phyloP scores from a whole-genome alignment of 1,140 invertebrate genomes.

The Euborellia annulipes region DNA sequence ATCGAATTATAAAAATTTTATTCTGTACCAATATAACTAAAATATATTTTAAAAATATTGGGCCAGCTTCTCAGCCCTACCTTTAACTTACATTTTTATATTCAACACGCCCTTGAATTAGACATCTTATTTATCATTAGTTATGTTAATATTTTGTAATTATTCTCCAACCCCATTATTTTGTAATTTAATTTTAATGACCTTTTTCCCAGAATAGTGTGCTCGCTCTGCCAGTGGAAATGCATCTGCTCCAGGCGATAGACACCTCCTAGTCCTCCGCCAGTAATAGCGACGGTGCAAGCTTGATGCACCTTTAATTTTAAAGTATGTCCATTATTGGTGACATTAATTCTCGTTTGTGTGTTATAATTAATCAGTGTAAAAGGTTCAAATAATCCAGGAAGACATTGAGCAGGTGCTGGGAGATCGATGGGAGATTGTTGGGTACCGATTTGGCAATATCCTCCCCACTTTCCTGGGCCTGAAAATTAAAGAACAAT shows the following conservation, averaged over 20 bases:
- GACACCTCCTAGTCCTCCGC: constrained; percentile 32
- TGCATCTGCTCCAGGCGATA: constrained; percentile 53
- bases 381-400: constrained; percentile 9
- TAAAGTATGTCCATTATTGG: constrained; percentile 16
- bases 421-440: constrained; percentile 15
- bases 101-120: too few relatives aligned
- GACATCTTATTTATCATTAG: too few relatives aligned
- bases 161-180: not conserved
- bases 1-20: too few relatives aligned
- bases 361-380: constrained; percentile 11
- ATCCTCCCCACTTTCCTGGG: constrained; percentile 11
- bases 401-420: not conserved
- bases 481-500: constrained; percentile 8
- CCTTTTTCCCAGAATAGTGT: constrained; percentile 41
- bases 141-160: too few relatives aligned
- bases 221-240: constrained; percentile 66
- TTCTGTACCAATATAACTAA: too few relatives aligned
- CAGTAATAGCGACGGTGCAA: constrained; percentile 9
- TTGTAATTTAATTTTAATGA: constrained; percentile 16
- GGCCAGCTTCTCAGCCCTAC: too few relatives aligned
- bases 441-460: constrained; percentile 8
- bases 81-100: not conserved
- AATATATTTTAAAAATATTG: too few relatives aligned
- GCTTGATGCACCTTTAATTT: constrained; percentile 4
- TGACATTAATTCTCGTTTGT: constrained; percentile 5